Conservation (phyloP, 2,888 invertebrate genomes). For the Argyresthia goedartella region DNA sequence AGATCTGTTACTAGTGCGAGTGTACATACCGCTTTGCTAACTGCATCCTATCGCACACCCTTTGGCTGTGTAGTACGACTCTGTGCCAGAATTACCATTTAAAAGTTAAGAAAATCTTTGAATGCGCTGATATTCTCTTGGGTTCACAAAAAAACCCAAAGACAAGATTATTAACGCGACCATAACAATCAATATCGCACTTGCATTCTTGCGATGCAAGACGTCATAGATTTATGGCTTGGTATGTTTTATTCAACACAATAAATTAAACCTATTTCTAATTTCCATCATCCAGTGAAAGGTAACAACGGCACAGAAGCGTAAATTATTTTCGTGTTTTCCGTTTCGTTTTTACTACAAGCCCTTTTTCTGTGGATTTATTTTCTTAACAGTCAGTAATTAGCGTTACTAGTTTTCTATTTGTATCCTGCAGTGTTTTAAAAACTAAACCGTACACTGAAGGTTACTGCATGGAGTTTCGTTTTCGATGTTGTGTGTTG, state of each 20-base stretch:
- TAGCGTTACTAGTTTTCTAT: slow-evolving; percentile 22
- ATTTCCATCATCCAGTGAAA: too few species aligned
- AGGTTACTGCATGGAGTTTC: slow-evolving; percentile 44
- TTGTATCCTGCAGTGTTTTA: slow-evolving; percentile 32
- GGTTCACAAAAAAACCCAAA: too few species aligned
- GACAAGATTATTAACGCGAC: too few species aligned
- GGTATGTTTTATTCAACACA: too few species aligned
- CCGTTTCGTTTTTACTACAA: slow-evolving; percentile 14
- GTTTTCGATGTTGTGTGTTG: slow-evolving; percentile 48
- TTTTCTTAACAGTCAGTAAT: slow-evolving; percentile 26
- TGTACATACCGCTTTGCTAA: slow-evolving; percentile 56
- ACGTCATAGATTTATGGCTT: too few species aligned
- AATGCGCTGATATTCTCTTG: too few species aligned
- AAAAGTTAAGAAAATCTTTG: not conserved
- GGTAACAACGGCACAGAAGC: slow-evolving; percentile 36
- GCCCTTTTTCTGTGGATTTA: slow-evolving; percentile 40
- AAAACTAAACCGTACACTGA: slow-evolving; percentile 20
- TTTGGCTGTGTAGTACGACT: slow-evolving; percentile 21
- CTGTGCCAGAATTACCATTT: slow-evolving; percentile 30
- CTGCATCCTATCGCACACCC: slow-evolving; percentile 50
- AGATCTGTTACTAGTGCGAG: slow-evolving; percentile 42
- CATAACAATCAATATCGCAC: too few species aligned
- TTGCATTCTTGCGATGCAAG: too few species aligned
- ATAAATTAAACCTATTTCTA: too few species aligned
- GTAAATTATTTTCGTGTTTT: slow-evolving; percentile 30